A percentile compares a stretch with the other conserved stretches of the same genome.
Evolutionary conservation across 2,797 vertebrate species (phyloP).

Genomic region (Pagetopsis macropterus): DNA sequence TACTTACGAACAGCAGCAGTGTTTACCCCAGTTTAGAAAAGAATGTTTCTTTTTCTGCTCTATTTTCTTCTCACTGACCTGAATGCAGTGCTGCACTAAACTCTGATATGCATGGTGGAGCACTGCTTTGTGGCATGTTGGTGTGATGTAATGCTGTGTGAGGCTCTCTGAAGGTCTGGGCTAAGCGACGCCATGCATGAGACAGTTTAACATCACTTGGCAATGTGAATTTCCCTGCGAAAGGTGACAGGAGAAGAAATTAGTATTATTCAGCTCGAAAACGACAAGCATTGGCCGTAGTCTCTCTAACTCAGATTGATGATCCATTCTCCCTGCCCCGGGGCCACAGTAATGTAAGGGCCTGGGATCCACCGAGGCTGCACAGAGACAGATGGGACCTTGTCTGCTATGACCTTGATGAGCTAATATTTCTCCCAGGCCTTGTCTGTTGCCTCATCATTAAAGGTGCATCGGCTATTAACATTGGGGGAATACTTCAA

Average conservation of each 20-base stretch:
- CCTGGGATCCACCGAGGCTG: conserved; percentile 71
- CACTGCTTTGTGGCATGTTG: conserved; percentile 23
- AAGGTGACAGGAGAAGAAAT: conserved; percentile 63
- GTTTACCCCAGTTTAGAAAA: conserved; percentile 35
- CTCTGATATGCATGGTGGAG: conserved; percentile 7
- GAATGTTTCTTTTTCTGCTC: conserved; percentile 53
- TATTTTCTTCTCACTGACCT: conserved; percentile 36
- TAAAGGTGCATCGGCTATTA: conserved; percentile 77
- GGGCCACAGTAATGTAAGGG: conserved; percentile 77
- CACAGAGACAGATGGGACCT: conserved; percentile 84
- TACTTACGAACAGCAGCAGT: conserved; percentile 41
- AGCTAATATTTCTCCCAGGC: conserved; percentile 79
- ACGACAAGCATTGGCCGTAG: conserved; percentile 68
- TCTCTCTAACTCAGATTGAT: conserved; percentile 83
- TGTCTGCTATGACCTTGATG: conserved; percentile 82
- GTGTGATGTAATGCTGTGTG: conserved; percentile 65
- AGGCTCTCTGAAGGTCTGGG: conserved; percentile 58
- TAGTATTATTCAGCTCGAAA: conserved; percentile 69
- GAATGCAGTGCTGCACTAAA: conserved; percentile 36
- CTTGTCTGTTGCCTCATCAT: conserved; percentile 79
- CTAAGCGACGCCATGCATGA: conserved; percentile 47
- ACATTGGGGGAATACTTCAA: conserved; percentile 75
- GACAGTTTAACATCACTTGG: conserved; percentile 61
- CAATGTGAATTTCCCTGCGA: conserved; percentile 72
- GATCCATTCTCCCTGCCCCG: conserved; percentile 77